Evolutionary conservation across 2,797 vertebrate genomes (phyloP).

Genomic region (Bryconaethiops microstoma): DNA sequence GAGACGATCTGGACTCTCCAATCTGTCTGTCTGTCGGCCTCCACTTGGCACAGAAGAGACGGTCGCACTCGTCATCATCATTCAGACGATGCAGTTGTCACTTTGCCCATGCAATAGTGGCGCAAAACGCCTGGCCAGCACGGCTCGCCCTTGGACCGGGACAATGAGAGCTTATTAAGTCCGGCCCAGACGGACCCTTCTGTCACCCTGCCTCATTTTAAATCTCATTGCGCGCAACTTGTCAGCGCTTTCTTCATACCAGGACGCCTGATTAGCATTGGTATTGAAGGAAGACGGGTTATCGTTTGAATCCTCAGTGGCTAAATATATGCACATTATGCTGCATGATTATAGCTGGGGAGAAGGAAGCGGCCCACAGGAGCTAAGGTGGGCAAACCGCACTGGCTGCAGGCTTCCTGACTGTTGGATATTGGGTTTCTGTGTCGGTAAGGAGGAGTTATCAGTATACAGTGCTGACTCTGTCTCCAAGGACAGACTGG

Average conservation of each 20-base stretch:
- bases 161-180: conserved; percentile 48
- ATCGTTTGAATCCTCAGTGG: conserved; percentile 62
- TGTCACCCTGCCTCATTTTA: conserved; percentile 33
- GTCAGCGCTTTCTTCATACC: conserved; percentile 45
- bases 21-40: conserved; percentile 63
- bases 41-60: conserved; percentile 60
- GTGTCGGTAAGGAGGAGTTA: conserved; percentile 37
- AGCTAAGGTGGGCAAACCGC: conserved; percentile 47
- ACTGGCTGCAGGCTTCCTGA: conserved; percentile 50
- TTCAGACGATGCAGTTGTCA: conserved; percentile 66
- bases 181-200: conserved; percentile 33
- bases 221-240: conserved; percentile 11
- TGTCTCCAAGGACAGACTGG: conserved; percentile 75
- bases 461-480: conserved; percentile 56
- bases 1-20: conserved; percentile 65
- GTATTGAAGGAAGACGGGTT: conserved; percentile 42
- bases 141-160: conserved; percentile 57
- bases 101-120: conserved; percentile 51
- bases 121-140: conserved; percentile 53
- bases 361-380: conserved; percentile 40
- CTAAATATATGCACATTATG: conserved; percentile 60
- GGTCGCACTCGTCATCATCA: conserved; percentile 63
- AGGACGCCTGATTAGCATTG: conserved; percentile 47
- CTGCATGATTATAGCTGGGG: conserved; percentile 50
- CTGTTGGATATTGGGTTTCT: conserved; percentile 61